phyloP scores from a whole-genome alignment of 1,140 invertebrate species.

The Caenorhabditis briggsae region DNA sequence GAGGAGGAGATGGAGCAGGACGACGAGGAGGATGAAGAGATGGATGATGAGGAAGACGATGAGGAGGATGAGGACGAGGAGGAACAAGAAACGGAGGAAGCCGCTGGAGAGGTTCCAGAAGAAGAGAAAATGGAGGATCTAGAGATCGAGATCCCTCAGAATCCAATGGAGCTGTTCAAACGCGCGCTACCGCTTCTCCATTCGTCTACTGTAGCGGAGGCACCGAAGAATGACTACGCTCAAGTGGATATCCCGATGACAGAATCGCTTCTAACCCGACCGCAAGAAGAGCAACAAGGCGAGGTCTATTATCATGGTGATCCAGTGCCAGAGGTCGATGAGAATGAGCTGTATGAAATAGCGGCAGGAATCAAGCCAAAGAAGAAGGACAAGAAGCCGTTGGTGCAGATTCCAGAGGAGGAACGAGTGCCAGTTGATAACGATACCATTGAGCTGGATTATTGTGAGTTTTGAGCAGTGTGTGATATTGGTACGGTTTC shows the following conservation, averaged over 20 bases:
- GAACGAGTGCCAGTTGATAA: slow-evolving; percentile 58
- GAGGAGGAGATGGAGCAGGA: slow-evolving; percentile 1
- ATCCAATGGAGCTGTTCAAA: slow-evolving; percentile 41
- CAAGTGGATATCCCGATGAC: background rate
- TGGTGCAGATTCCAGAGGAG: slow-evolving; percentile 60
- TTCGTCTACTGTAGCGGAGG: slow-evolving; percentile 23
- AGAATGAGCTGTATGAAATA: slow-evolving; percentile 61
- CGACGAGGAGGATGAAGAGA: slow-evolving; percentile 14
- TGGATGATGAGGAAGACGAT: slow-evolving; percentile 20
- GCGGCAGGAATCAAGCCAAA: slow-evolving; percentile 49
- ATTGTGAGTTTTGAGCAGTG: slow-evolving; percentile 65
- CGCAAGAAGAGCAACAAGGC: slow-evolving; percentile 20
- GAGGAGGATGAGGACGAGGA: background rate
- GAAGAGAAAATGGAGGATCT: background rate
- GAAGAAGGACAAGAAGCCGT: slow-evolving; percentile 64
- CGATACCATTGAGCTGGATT: slow-evolving; percentile 65
- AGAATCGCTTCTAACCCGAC: background rate
- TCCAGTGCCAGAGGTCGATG: slow-evolving; percentile 66
- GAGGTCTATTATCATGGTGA: slow-evolving; percentile 65
- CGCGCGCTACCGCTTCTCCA: slow-evolving; percentile 16
- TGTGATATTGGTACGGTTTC: too few species aligned
- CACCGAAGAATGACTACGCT: slow-evolving; percentile 43
- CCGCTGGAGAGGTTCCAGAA: background rate
- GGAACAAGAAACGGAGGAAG: background rate
- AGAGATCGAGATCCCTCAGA: background rate